Conservation (phyloP, 1,140 invertebrate species). For the Anadara kagoshimensis region DNA sequence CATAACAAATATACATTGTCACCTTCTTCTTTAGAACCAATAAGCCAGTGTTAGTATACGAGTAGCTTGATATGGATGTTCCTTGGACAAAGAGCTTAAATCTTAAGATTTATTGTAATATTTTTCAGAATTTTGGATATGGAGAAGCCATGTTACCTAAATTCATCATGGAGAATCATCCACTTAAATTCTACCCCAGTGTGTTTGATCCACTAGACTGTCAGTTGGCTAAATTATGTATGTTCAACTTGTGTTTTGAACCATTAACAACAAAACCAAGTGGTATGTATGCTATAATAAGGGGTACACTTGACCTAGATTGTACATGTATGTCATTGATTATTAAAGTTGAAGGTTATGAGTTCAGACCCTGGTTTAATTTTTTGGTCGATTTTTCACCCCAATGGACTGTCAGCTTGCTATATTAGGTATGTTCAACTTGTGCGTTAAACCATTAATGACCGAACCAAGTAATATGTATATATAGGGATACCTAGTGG, state of each 20-base stretch:
- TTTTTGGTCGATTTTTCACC: too few relatives aligned
- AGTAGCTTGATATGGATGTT: too few relatives aligned
- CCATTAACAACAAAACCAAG: constrained; percentile 25
- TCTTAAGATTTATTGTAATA: too few relatives aligned
- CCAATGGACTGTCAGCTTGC: constrained; percentile 46
- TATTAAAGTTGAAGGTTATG: too few relatives aligned
- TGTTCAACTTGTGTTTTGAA: constrained; percentile 35
- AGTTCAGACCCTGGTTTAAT: too few relatives aligned
- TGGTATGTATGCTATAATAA: constrained; percentile 12
- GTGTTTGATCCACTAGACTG: constrained; percentile 51
- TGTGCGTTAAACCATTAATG: constrained; percentile 27
- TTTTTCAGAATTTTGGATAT: constrained; percentile 10
- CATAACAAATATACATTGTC: too few relatives aligned
- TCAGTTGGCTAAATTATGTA: constrained; percentile 46
- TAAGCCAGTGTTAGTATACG: too few relatives aligned
- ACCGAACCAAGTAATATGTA: constrained; percentile 28
- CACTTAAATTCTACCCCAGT: constrained; percentile 44
- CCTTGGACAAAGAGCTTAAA: too few relatives aligned
- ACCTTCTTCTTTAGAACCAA: too few relatives aligned
- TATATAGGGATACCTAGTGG: too few relatives aligned
- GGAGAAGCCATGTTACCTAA: constrained; percentile 3
- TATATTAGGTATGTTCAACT: constrained; percentile 41
- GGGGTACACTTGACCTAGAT: neutral
- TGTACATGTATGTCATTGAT: neutral
- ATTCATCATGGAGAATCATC: constrained; percentile 24